Evolutionary conservation across 2,888 invertebrate species (phyloP), one percentile per base, ranked within the genome.

Genomic region (Nineta flava): DNA sequence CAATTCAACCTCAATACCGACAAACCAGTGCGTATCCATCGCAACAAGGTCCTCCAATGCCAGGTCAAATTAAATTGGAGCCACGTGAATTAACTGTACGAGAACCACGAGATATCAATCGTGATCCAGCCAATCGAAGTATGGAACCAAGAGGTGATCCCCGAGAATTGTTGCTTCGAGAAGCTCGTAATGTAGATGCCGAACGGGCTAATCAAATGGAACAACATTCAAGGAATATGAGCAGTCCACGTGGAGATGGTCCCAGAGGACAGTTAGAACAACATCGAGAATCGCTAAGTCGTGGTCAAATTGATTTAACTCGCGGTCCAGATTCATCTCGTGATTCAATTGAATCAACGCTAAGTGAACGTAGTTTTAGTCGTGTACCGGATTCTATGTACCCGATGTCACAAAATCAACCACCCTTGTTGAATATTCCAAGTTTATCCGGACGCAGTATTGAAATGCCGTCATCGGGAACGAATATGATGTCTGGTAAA

Each of bases 301-400:
- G 72, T 72, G 35, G 71, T 63, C 54, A 67, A 62, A 45, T 70
- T 69, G 55, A 72, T 71, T 60, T 71, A 72, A 46, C 61, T 72
- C 15, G 65, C 70, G 43, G 72, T 71, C 55, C 68, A 61, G 55
- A 71, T 68, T 59, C 62, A 66, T 59, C 62, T 66, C 26, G 70
- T 68, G 44, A 44, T 21, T 21, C 21, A 5, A 44, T 44, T 9
- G 44, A 44, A 21, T 44, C 44, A 9, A 17, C 44, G 9, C 3
- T 38, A 12, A 38, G 38, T 38, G 38, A 38, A 38, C 38, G 38
- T 38, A 38, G 38, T 15, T 44, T 21, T 19, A 44, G 44, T 44
- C 17, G 44, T 10, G 19, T 13, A 10, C 13, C 19, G 17, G 44
- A 44, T 44, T 21, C 44, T 9, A 44, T 44, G 21, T 44, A 44